These are phyloP conservation scores for Enteromius argenteus DNA, from an alignment of 2,797 vertebrate species.

Conservation along the genomic window DNA sequence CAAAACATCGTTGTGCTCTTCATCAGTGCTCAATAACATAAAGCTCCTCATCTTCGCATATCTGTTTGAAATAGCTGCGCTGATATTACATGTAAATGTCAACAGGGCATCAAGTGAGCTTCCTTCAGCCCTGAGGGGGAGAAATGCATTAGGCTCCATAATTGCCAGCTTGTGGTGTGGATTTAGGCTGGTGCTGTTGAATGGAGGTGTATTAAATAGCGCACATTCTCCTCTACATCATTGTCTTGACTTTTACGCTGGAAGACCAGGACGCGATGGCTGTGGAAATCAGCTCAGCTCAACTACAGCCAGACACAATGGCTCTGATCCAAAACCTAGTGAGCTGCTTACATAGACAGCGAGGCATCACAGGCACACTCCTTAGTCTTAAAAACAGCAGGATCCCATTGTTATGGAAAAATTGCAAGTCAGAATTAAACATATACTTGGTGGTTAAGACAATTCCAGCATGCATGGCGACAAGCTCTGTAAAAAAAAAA, in stretches of 20 bases:
- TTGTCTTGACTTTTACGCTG: constrained; percentile 15
- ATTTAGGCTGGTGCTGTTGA: constrained; percentile 1
- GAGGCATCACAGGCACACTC: not conserved
- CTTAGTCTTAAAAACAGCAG: not conserved
- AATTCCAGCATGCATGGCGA: not conserved
- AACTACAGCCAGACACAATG: constrained; percentile 1
- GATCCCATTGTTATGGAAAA: not conserved
- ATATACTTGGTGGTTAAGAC: not conserved
- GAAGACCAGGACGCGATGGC: not conserved
- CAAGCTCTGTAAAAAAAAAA: too few species aligned
- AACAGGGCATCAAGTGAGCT: constrained; percentile 14
- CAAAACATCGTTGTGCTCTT: not conserved
- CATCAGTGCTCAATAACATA: not conserved
- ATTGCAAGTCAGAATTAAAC: not conserved
- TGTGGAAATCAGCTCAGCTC: not conserved
- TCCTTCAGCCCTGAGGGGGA: not conserved
- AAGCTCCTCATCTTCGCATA: not conserved
- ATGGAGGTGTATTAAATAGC: not conserved
- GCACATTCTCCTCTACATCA: not conserved
- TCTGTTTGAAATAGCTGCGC: not conserved
- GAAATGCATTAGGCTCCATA: not conserved
- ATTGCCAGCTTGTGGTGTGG: constrained; percentile 23
- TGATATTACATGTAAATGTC: constrained; percentile 32
- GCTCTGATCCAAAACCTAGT: not conserved
- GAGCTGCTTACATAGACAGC: not conserved